Base-by-base conservation (phyloP, 2,797 vertebrate species). In the Tenualosa ilisha region DNA sequence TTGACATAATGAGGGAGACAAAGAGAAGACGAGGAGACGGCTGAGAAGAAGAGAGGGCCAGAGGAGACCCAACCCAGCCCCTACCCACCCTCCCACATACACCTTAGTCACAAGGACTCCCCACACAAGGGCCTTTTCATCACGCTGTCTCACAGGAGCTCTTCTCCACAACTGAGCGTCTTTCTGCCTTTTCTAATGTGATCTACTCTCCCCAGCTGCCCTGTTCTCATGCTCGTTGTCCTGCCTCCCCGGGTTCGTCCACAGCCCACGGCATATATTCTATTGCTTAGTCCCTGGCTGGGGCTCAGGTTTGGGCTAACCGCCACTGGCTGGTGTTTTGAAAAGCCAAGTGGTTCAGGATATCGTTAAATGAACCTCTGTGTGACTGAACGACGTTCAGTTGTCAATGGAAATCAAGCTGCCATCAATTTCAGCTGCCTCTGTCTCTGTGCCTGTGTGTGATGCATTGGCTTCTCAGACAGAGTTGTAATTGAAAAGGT, bases 1-100 rank as follows among this genome's bases (percentile, higher is more conserved):
- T 46, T 56, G 81, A 20, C 7, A 83, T 11, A 49, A 15, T 68
- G 40, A 84, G 75, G 75, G 83, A 83, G 56, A 86, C 54, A 68
- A 24, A 84, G 24, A 46, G 8, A 22, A 65, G 50, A 86, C 24
- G 54, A 56, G 4, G 54, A 17, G 54, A 22, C 3, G 6, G 54
- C 54, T 20, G 13, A 46, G 61, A 65, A 9, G 24, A 61, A 51
- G 68, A 75, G 5, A 1, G 15, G 15, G 5, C 8, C 5, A 20
- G 68, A 6, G 20, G 68, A 40, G 68, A 6, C n/a, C 53, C 15
- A 17, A 15, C 53, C 53, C 15, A 15, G 24, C 56, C 82, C 61
- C 43, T 15, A 79, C 20, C 13, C 53, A 54, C 53, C 13, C 54
- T 20, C 54, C 3, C 54, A 56, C n/a, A n/a, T n/a, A 31, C 63